These are phyloP conservation scores for Drosophila kanapiae DNA, from an alignment of 1,140 invertebrate genomes.

Conservation along the genomic window DNA sequence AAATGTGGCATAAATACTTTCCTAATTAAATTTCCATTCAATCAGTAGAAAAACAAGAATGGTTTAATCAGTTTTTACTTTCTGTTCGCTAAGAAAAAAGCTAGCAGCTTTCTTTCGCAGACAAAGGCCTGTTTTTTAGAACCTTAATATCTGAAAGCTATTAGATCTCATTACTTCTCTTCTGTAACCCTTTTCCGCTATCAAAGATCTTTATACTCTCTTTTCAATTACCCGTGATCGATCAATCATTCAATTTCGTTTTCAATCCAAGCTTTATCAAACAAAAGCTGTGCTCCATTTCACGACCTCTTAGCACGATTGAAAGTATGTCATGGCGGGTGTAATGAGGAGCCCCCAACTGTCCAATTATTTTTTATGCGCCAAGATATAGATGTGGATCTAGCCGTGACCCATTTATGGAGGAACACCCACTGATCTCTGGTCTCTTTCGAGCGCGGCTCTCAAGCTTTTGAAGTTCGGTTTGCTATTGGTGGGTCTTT, in stretches of 20 bases:
- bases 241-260: conserved; percentile 47
- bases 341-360: conserved; percentile 62
- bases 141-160: conserved; percentile 5
- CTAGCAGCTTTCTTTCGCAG: background rate
- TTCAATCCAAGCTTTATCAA: conserved; percentile 47
- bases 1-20: no score
- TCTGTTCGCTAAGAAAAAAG: background rate
- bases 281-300: conserved; percentile 51
- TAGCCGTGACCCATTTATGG: conserved; percentile 65
- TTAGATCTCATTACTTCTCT: conserved; percentile 36
- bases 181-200: conserved; percentile 20
- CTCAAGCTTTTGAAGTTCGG: conserved; percentile 59
- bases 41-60: background rate
- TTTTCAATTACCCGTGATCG: conserved; percentile 36
- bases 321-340: conserved; percentile 71
- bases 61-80: background rate
- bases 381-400: conserved; percentile 22
- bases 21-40: background rate
- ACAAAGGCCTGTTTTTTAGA: conserved; percentile 10
- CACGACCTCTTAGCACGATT: conserved; percentile 59
- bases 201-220: conserved; percentile 34
- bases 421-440: conserved; percentile 70
- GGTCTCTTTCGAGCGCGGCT: conserved; percentile 43
- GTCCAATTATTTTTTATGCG: conserved; percentile 39
- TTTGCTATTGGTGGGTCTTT: conserved; percentile 15